Evolutionary conservation across 2,113 vertebrate genomes (phyloP), one percentile per base, ranked within the genome.

Genomic region (Mesembrinibis cayennensis): DNA sequence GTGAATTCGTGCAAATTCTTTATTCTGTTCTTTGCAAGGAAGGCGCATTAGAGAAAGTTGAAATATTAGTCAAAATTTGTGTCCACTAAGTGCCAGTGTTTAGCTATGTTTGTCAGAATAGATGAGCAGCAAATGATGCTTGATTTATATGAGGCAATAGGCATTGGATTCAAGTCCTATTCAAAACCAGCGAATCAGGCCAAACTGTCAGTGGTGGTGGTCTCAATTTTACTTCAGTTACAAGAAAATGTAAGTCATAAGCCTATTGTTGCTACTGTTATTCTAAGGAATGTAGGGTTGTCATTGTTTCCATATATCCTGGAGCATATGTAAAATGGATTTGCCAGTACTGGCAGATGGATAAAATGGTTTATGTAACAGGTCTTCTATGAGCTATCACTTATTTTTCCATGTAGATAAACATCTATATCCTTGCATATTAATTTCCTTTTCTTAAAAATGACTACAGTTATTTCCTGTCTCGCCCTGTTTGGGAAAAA

Each of bases 11-110:
- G 32, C 42, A 47, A n/a, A 36, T 78, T 92, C 16, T 84, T 84
- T 88, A 70, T 86, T 78, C 29, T 81, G 8, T 63, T 79, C 23
- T 59, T 87, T 92, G 12, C 19, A 69, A 69, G 44, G 36, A 81
- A 81, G 22, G 32, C 42, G 6, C 2, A 3, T 73, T 71, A 71
- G 11, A 87, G 23, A 59, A 87, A 69, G 56, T 2, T 65, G 47
- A 84, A 89, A 47, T 81, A 55, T 4, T 82, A 45, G 11, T 18
- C 89, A 63, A 82, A 59, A 69, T 40, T 36, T 82, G 25, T 32
- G 30, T 76, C 83, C 83, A 67, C 44, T 87, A 49, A 89, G 84
- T 82, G 65, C 89, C 89, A 82, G 40, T 79, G 69, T 96, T 97
- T 50, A 94, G 58, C 61, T 66, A 9, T 66, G 30, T 93, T 96